phyloP scores from a whole-genome alignment of 2,888 invertebrate genomes.

The Mylabris sibirica region DNA sequence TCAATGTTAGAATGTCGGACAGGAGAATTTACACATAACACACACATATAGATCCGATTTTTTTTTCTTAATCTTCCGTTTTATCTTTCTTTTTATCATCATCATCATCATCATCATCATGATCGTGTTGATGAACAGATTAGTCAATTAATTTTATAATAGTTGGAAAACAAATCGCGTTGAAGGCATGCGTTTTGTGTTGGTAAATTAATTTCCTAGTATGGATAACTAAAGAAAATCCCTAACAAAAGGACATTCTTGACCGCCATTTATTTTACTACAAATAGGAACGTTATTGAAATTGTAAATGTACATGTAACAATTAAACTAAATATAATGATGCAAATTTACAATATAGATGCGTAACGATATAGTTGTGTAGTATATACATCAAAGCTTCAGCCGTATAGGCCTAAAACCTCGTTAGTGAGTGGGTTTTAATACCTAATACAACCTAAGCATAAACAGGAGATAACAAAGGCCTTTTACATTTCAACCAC shows the following conservation, averaged over 20 bases:
- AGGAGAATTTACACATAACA: constrained; percentile 3
- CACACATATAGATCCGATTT: background rate
- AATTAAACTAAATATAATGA: background rate
- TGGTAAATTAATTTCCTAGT: constrained; percentile 2
- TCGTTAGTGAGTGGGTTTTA: constrained; percentile 40
- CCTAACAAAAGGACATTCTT: background rate
- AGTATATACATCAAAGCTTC: constrained; percentile 45
- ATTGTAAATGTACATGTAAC: background rate
- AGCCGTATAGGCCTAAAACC: constrained; percentile 45
- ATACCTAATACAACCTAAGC: constrained; percentile 40
- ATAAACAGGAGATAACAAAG: constrained; percentile 51
- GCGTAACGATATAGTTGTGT: background rate
- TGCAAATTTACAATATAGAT: background rate
- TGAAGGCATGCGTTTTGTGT: background rate
- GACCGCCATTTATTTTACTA: no score
- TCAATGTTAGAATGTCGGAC: constrained; percentile 17
- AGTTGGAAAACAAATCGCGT: background rate
- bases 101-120: background rate
- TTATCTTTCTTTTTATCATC: background rate
- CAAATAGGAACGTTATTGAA: background rate
- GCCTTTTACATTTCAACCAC: constrained; percentile 40
- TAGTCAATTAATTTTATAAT: constrained; percentile 11
- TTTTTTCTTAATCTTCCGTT: background rate
- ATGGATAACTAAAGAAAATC: background rate
- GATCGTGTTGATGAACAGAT: background rate